Evolutionary conservation across 2,113 vertebrate genomes (phyloP).

Genomic region (Mesoclemmys tuberculata): DNA sequence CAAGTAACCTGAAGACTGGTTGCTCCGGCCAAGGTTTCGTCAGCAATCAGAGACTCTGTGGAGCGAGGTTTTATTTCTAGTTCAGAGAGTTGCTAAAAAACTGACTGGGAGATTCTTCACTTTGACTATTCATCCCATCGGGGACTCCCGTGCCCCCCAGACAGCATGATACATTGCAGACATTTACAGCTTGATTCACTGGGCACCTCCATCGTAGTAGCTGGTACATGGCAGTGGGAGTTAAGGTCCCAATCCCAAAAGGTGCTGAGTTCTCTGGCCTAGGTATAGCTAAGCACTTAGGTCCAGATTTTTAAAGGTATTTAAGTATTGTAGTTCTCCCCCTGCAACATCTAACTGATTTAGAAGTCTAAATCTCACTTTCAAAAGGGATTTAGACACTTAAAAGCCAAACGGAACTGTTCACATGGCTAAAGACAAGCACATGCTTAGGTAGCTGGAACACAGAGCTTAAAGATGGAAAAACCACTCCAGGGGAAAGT

Average conservation of each 20-base stretch:
- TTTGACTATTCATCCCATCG: not conserved
- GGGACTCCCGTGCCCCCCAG: not conserved
- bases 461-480: not conserved
- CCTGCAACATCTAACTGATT: not conserved
- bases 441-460: not conserved
- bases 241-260: fast-evolving
- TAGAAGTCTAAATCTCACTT: not conserved
- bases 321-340: not conserved
- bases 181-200: not conserved
- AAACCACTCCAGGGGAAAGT: not conserved
- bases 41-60: constrained; percentile 9
- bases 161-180: not conserved
- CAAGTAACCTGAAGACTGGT: constrained; percentile 39
- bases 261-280: not conserved
- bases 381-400: not conserved
- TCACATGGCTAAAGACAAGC: not conserved
- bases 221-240: not conserved
- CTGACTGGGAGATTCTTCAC: not conserved
- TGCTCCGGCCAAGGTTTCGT: constrained; percentile 57
- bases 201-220: not conserved
- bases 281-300: too few relatives aligned
- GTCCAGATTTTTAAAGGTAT: not conserved
- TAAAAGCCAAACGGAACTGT: not conserved
- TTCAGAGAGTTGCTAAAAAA: not conserved
- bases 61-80: constrained; percentile 44